Evolutionary conservation across 2,888 invertebrate species (phyloP), one percentile per base, ranked within the genome.

Genomic region (Diplazon laetatorius): DNA sequence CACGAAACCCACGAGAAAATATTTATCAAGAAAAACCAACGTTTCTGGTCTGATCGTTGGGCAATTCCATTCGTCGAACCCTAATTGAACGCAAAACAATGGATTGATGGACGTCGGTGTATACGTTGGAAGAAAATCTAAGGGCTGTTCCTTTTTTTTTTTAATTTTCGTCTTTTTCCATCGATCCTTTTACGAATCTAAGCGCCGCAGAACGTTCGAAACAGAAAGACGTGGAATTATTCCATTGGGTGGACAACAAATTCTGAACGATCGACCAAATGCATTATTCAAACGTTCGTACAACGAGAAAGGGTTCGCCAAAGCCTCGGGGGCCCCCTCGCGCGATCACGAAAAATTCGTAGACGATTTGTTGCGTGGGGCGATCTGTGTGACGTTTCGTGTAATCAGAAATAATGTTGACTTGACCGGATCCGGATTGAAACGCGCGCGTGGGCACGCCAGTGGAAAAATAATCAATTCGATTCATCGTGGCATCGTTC

Each of bases 211-310:
- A 25, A 5, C 16, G 35, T n/a, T 18, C 30, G 9, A 8, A n/a
- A 14, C 16, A 16, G 39, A 9, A n/a, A n/a, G n/a, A 12, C 46
- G n/a, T 10, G 46, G 65, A 46, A 10, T 18, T 22, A 25, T 39
- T 22, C 39, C 10, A 25, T 46, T 30, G 42, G 68, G 52, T 68
- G 52, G 52, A n/a, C 52, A n/a, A 52, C 62, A 68, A 77, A 73
- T 77, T 77, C 68, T 68, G 65, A 20, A 59, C 66, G 16, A 37
- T n/a, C 35, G 42, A 57, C 35, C 30, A 44, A 50, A 76, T 81
- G 74, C 73, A 81, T 81, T 81, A 81, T 81, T 80, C 81, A 80
- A 76, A 65, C 42, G 62, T 30, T 69, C 42, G 62, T 30, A 44
- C 30, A 37, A 16, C 70, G 74, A 69, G 46, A 68, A 69, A 59